Conservation (phyloP, 2,888 invertebrate genomes). For the Tiliacea aurago region DNA sequence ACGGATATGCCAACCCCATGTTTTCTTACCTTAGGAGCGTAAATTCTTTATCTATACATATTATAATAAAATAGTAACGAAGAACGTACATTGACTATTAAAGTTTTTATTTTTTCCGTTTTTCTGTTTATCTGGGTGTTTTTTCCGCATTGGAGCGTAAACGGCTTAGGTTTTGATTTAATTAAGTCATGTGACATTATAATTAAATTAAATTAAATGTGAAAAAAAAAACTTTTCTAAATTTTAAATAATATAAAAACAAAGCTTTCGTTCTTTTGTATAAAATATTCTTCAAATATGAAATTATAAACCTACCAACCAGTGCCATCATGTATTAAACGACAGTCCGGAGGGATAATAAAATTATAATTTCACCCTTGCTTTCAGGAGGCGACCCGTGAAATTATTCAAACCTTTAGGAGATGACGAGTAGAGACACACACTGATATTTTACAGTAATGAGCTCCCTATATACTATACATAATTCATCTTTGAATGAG, state of each 20-base stretch:
- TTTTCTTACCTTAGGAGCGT: no score
- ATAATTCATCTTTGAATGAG: not conserved
- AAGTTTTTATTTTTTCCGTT: no score
- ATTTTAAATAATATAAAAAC: no score
- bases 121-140: no score
- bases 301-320: not conserved
- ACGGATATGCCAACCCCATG: no score
- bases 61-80: no score
- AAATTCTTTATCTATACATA: no score
- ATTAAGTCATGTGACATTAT: not conserved
- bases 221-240: not conserved
- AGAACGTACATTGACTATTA: no score
- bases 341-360: constrained; percentile 32
- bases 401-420: constrained; percentile 55
- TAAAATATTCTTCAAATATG: not conserved
- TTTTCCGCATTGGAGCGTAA: no score
- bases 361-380: constrained; percentile 41
- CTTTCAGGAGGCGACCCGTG: constrained; percentile 43
- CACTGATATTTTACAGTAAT: constrained; percentile 27
- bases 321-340: not conserved
- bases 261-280: not conserved
- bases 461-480: not conserved
- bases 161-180: no score
- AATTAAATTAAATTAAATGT: not conserved
- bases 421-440: constrained; percentile 14